These are phyloP conservation scores for Thomomys bottae DNA, from an alignment of 2,113 vertebrate genomes.

Conservation along the genomic window DNA sequence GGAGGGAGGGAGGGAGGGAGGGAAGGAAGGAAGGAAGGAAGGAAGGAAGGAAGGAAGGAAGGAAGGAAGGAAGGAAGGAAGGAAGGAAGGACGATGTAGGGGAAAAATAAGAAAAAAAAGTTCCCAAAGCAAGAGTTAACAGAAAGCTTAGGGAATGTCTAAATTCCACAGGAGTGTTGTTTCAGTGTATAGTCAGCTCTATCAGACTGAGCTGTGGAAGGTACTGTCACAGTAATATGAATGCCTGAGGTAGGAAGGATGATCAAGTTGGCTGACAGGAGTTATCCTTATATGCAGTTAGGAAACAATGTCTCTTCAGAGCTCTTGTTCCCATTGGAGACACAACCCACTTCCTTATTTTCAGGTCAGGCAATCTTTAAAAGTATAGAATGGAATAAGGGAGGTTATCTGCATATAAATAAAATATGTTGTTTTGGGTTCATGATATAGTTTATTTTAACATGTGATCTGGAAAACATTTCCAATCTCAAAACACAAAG, in stretches of 20 bases:
- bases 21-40: too few relatives aligned
- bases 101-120: neutral
- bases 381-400: neutral
- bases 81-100: too few relatives aligned
- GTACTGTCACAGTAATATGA: neutral
- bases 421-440: slow-evolving; percentile 22
- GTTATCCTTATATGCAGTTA: neutral
- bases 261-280: neutral
- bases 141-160: neutral
- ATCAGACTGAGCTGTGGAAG: neutral
- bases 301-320: neutral
- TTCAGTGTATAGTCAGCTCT: neutral
- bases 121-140: neutral
- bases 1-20: too few relatives aligned
- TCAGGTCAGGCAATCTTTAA: neutral
- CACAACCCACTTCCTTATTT: neutral
- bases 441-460: slow-evolving; percentile 24
- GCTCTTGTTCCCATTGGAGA: neutral
- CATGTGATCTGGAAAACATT: neutral
- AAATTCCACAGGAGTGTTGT: neutral
- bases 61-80: too few relatives aligned
- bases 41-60: too few relatives aligned
- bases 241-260: neutral
- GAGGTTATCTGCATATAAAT: neutral
- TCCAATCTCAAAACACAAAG: neutral